These are phyloP conservation scores for Altica lythri DNA, from an alignment of 2,888 invertebrate genomes.

Conservation along the genomic window DNA sequence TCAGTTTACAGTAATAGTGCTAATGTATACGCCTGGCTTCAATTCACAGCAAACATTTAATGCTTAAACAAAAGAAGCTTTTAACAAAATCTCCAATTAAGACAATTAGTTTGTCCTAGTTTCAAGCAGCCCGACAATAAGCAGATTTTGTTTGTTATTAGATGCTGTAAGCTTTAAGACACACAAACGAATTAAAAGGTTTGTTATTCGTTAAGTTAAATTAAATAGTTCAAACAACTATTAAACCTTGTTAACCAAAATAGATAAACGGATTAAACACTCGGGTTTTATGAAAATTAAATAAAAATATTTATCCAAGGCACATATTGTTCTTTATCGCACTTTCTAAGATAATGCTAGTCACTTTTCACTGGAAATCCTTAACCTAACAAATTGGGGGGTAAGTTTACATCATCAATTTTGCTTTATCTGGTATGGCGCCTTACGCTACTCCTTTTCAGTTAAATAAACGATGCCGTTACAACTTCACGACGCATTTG, in stretches of 20 bases:
- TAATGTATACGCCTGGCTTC: not conserved
- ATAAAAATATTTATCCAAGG: not conserved
- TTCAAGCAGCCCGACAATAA: conserved; percentile 3
- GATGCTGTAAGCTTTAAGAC: no score
- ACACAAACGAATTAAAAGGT: conserved; percentile 1
- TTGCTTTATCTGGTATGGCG: conserved; percentile 25
- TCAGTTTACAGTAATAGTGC: not conserved
- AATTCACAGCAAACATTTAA: conserved; percentile 20
- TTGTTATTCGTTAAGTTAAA: conserved; percentile 3
- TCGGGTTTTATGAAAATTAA: not conserved
- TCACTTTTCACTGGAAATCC: conserved; percentile 30
- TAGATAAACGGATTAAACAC: no score
- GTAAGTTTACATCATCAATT: conserved; percentile 33
- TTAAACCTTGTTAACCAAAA: no score
- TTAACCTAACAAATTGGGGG: conserved; percentile 31
- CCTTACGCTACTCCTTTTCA: conserved; percentile 15
- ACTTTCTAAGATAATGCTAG: conserved; percentile 25
- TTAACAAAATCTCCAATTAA: conserved; percentile 18
- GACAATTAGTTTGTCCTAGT: conserved; percentile 22
- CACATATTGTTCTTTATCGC: conserved; percentile 18
- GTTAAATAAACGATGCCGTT: conserved; percentile 26
- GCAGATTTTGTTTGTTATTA: conserved; percentile 2
- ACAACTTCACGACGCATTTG: conserved; percentile 22
- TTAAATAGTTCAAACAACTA: no score
- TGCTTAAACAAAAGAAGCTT: conserved; percentile 19